Percentiles rank a stretch among this genome's conserved stretches.
phyloP scores from a whole-genome alignment of 2,113 vertebrate species.

The Aspiorhynchus laticeps region DNA sequence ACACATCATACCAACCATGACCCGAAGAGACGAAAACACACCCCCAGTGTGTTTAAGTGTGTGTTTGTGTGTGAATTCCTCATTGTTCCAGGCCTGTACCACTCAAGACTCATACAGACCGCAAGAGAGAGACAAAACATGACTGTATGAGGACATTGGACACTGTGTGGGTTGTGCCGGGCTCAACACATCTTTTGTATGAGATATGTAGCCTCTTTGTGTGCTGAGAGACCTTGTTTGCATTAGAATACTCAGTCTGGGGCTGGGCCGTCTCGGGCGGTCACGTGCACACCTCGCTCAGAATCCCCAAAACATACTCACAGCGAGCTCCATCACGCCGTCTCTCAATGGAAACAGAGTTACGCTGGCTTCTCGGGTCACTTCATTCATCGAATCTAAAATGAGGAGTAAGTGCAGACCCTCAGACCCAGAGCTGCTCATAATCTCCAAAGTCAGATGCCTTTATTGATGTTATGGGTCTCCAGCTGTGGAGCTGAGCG shows the following conservation, averaged over 20 bases:
- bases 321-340: slow-evolving; percentile 19
- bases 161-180: slow-evolving; percentile 72
- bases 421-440: slow-evolving; percentile 17
- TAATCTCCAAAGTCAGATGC: slow-evolving; percentile 32
- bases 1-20: not conserved
- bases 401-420: not conserved
- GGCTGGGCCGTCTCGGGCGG: slow-evolving; percentile 69
- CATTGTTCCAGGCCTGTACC: slow-evolving; percentile 40
- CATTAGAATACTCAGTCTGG: slow-evolving; percentile 80
- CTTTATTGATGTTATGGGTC: slow-evolving; percentile 11
- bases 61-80: slow-evolving; percentile 45
- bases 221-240: slow-evolving; percentile 73
- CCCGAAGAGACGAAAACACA: not conserved
- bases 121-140: slow-evolving; percentile 63
- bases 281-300: slow-evolving; percentile 70
- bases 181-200: slow-evolving; percentile 73
- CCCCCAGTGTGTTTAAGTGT: slow-evolving; percentile 13
- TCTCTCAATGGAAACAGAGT: slow-evolving; percentile 29
- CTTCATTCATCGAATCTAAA: not conserved
- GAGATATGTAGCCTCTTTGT: slow-evolving; percentile 77
- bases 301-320: slow-evolving; percentile 28
- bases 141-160: slow-evolving; percentile 69
- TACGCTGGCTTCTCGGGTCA: not conserved
- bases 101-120: slow-evolving; percentile 39
- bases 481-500: not conserved